phyloP scores from a whole-genome alignment of 2,113 vertebrate species.

The Vulpes ferrilata region DNA sequence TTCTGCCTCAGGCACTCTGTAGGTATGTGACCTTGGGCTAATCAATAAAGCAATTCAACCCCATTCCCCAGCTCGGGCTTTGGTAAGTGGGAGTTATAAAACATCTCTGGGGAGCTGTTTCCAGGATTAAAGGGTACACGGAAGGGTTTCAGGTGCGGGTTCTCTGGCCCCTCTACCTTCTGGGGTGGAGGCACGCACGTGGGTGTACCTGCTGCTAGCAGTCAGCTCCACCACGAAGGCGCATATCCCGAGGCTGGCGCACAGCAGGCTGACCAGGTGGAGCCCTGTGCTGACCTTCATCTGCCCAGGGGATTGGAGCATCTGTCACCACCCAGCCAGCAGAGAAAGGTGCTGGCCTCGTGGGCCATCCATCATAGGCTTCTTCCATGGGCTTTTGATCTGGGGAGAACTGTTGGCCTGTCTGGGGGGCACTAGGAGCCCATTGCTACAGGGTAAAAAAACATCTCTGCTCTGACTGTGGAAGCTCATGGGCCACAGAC shows the following conservation, averaged over 20 bases:
- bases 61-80: neutral
- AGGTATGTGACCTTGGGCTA: neutral
- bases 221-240: neutral
- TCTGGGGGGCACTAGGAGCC: neutral
- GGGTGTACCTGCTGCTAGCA: neutral
- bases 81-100: neutral
- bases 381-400: neutral
- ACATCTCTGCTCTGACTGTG: neutral
- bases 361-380: fast-evolving
- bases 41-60: neutral
- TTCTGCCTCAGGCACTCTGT: neutral
- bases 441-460: neutral
- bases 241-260: neutral
- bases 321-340: neutral
- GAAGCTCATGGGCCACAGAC: neutral
- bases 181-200: neutral
- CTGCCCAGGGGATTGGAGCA: neutral
- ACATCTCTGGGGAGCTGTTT: too few relatives aligned
- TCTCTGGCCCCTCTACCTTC: neutral
- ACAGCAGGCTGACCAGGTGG: neutral
- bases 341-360: neutral
- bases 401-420: neutral
- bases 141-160: too few relatives aligned
- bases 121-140: neutral
- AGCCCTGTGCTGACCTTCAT: neutral